Conservation (phyloP, 2,113 vertebrate species). For the Sander vitreus region DNA sequence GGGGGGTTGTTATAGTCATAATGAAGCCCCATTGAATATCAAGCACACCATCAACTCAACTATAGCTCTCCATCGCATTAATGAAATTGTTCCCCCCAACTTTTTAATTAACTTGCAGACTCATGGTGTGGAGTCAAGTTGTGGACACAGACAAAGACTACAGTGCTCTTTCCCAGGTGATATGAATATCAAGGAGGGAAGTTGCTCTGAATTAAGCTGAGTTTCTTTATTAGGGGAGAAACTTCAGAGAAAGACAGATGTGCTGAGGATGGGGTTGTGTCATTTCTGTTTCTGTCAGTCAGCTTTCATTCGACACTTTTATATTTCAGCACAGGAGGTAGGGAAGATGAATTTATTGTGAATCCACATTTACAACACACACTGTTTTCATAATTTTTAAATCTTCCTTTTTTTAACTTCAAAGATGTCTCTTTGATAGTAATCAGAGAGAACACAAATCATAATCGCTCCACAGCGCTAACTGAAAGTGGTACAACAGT, state of each 20-base stretch:
- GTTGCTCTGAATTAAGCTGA: slow-evolving; percentile 47
- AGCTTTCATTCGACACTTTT: slow-evolving; percentile 52
- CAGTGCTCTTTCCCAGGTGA: slow-evolving; percentile 67
- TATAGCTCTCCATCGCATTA: slow-evolving; percentile 69
- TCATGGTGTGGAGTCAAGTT: slow-evolving; percentile 74
- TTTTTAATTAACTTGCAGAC: slow-evolving; percentile 81
- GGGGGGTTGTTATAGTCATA: slow-evolving; percentile 59
- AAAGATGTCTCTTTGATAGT: slow-evolving; percentile 56
- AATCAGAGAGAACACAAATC: slow-evolving; percentile 53
- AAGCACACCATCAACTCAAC: slow-evolving; percentile 70
- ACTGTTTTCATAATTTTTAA: slow-evolving; percentile 58
- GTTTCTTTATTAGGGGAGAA: slow-evolving; percentile 79
- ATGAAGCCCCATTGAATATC: slow-evolving; percentile 77
- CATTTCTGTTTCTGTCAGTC: slow-evolving; percentile 41
- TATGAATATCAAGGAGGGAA: slow-evolving; percentile 75
- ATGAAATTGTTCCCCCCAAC: slow-evolving; percentile 80
- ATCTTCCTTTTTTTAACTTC: slow-evolving; percentile 10
- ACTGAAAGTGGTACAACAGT: slow-evolving; percentile 44
- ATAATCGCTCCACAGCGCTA: slow-evolving; percentile 35
- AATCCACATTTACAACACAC: slow-evolving; percentile 17
- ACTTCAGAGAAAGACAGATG: slow-evolving; percentile 70
- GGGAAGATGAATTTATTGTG: slow-evolving; percentile 22
- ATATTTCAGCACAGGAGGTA: slow-evolving; percentile 16
- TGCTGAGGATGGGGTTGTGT: slow-evolving; percentile 58
- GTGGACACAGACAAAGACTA: slow-evolving; percentile 75